Base-by-base conservation (phyloP, 2,888 invertebrate species). In the Oligia latruncula region DNA sequence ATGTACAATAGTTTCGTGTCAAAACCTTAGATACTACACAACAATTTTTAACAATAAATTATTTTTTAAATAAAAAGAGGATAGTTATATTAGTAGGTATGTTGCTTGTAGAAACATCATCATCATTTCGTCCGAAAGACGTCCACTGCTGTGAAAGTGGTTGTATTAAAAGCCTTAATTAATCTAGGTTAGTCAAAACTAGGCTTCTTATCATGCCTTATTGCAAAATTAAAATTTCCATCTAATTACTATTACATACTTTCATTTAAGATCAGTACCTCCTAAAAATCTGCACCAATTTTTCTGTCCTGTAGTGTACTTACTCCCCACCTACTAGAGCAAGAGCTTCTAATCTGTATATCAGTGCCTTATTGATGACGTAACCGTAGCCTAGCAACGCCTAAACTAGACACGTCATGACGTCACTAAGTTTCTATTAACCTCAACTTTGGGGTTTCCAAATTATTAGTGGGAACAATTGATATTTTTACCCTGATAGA, bases 371-470 rank as follows among this genome's bases (percentile, higher is more conserved):
- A 82, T 89, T 88, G 79, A 77, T 86, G 84, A 86, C 83, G 82
- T 79, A 81, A 84, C 77, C 67, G 90, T 88, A 85, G 88, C 90
- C 82, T 89, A 87, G 90, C 89, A 89, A 91, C 89, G 81, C 66
- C 67, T 78, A 67, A 81, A 86, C 81, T 84, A 81, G 88, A 74
- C 71, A 70, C 82, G 80, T 89, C 65, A 72, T 80, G 67, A 78
- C 80, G 77, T 78, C 64, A 79, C 82, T 83, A 76, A 88, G 77
- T 82, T 73, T 76, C 81, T 79, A 83, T 82, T 83, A 83, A 82
- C 71, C 46, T 58, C 73, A 71, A 78, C 79, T 83, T 78, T 60
- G 71, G 55, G 55, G 35, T 72, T 75, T n/a, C 35, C 43, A 71
- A 43, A 74, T 76, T 40, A 40, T 81, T 46, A 78, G 43, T 64